phyloP scores from a whole-genome alignment of 2,797 vertebrate genomes.

The Bradypus variegatus region DNA sequence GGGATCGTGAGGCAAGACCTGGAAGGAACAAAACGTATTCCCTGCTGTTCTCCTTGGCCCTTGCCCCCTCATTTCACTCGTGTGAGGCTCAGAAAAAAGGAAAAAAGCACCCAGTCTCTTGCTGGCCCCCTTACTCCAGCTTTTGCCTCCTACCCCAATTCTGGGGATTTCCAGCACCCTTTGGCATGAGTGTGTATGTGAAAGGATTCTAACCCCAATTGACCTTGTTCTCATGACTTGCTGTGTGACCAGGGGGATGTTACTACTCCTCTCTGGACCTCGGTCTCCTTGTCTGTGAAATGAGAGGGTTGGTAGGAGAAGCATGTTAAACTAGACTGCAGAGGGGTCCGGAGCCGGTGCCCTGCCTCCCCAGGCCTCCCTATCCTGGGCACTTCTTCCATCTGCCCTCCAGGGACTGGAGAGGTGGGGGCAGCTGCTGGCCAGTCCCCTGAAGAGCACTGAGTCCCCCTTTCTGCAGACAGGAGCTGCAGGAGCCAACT shows the following conservation, averaged over 20 bases:
- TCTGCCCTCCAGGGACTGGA: background rate
- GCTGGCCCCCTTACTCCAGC: background rate
- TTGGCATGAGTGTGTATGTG: accelerated
- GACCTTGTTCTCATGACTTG: background rate
- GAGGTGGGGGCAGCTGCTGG: background rate
- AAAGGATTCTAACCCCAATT: background rate
- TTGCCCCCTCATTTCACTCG: background rate
- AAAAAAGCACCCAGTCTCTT: background rate
- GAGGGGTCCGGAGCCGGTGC: background rate
- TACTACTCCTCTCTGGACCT: slow-evolving; percentile 37
- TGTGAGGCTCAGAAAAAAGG: background rate
- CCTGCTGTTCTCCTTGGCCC: background rate
- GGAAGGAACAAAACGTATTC: background rate
- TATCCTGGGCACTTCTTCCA: background rate
- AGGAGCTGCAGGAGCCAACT: slow-evolving; percentile 40
- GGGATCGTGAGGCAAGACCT: background rate
- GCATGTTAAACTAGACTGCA: background rate
- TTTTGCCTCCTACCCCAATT: accelerated
- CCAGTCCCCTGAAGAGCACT: background rate
- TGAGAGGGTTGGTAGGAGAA: background rate
- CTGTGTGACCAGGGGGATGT: slow-evolving; percentile 40
- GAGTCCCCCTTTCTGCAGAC: background rate
- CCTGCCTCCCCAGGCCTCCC: background rate
- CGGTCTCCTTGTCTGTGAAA: background rate
- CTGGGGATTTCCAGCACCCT: background rate